These are phyloP conservation scores for Porites lutea DNA, from an alignment of 64 coral and sea anemone species.

Conservation along the genomic window DNA sequence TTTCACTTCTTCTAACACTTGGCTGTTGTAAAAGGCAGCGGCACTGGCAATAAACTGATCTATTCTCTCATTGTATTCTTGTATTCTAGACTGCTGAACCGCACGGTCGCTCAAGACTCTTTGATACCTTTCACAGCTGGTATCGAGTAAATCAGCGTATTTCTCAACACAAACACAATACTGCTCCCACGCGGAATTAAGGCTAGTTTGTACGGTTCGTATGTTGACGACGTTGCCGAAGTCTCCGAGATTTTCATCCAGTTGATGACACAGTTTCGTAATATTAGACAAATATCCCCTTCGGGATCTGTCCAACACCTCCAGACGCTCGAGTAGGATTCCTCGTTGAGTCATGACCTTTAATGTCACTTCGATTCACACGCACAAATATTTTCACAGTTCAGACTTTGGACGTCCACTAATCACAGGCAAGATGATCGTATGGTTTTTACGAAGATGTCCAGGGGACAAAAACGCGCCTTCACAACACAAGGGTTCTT, in stretches of 20 bases:
- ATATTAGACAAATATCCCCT: not conserved
- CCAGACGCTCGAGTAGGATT: constrained; percentile 5
- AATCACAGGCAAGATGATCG: not conserved
- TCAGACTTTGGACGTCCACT: not conserved
- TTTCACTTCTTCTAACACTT: too few species aligned
- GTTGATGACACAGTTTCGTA: not conserved
- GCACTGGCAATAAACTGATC: too few species aligned
- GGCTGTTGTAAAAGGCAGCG: too few species aligned
- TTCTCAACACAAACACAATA: constrained; percentile 7
- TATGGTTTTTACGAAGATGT: constrained; percentile 18
- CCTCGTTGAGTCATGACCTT: not conserved
- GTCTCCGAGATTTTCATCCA: constrained; percentile 11
- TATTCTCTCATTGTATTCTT: too few species aligned
- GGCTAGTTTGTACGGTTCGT: constrained; percentile 14
- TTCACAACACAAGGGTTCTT: too few species aligned
- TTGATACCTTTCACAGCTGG: not conserved
- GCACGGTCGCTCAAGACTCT: not conserved
- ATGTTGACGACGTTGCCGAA: not conserved
- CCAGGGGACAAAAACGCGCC: not conserved
- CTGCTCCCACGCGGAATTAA: constrained; percentile 14
- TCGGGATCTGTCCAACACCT: constrained; percentile 20
- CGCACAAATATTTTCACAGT: not conserved
- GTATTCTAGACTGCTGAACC: too few species aligned
- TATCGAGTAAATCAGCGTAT: constrained; percentile 24
- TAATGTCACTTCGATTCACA: not conserved